These are phyloP conservation scores for Heliothis peltigera DNA, from an alignment of 2,888 invertebrate species.

Conservation along the genomic window DNA sequence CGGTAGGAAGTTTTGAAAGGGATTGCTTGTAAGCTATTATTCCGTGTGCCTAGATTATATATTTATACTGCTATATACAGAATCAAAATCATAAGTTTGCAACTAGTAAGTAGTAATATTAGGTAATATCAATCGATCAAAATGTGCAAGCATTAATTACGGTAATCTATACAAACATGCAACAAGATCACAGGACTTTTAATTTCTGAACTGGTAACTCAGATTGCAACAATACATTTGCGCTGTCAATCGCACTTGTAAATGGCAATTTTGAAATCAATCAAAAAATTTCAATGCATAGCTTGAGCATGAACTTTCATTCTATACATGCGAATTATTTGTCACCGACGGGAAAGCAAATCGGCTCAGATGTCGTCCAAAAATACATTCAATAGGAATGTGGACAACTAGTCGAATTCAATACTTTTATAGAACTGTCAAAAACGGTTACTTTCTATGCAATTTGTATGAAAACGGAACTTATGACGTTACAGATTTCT, in stretches of 20 bases:
- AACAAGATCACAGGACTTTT: constrained; percentile 13
- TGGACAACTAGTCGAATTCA: too few species aligned
- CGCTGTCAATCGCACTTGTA: constrained; percentile 81
- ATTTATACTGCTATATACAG: constrained; percentile 10
- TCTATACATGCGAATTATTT: constrained; percentile 23
- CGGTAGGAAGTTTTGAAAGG: constrained; percentile 32
- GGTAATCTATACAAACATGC: not conserved
- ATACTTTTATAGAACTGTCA: too few species aligned
- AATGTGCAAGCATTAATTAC: not conserved
- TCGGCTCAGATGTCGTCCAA: not conserved
- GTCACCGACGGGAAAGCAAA: constrained; percentile 5
- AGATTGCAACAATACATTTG: constrained; percentile 61
- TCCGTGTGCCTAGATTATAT: constrained; percentile 6
- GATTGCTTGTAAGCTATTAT: constrained; percentile 37
- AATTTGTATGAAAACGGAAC: too few species aligned
- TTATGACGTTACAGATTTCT: too few species aligned
- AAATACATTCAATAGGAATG: not conserved
- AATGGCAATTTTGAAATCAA: constrained; percentile 80
- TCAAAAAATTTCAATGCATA: constrained; percentile 74
- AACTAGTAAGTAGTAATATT: not conserved
- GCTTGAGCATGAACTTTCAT: constrained; percentile 63
- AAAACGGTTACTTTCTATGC: too few species aligned
- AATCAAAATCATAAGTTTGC: not conserved
- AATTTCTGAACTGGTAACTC: constrained; percentile 46
- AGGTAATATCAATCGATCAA: constrained; percentile 1